Base-by-base conservation (phyloP, 2,113 vertebrate species). In the Hiodon alosoides region DNA sequence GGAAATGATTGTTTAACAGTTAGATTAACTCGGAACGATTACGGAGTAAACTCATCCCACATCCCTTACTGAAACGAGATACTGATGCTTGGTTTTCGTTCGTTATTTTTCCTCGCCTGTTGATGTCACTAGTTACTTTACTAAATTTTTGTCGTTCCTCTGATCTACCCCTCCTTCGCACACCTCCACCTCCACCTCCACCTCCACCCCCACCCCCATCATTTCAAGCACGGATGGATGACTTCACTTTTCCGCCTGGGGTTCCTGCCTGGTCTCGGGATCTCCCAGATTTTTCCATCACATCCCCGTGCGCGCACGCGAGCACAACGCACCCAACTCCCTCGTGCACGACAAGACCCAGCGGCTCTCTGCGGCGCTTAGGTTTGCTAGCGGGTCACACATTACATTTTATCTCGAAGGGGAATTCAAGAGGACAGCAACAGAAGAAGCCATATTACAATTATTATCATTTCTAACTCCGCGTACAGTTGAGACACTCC, bases 261-360 rank as follows among this genome's bases (percentile, higher is more conserved):
- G 93, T 96, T 92, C 92, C 94, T 93, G 94, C 93, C 94, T 97
- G 94, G 93, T 94, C 91, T 88, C 91, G 93, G 93, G 94, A 92
- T 92, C 89, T 89, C 93, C 93, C 94, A 87, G 54, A 87, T 89
- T 87, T 85, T 89, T 90, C 93, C 91, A 84, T 72, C 90, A 93
- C 87, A 92, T 88, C 86, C 83, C 85, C 85, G 76, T 83, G 80
- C 86, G 76, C 83, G 75, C 78, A 86, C 74, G 80, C 76, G 85
- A 83, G 72, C 84, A 80, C 83, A 86, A 7, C 86, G 78, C 85
- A 78, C 77, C 70, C 62, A 11, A 61, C 53, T 67, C 72, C 46
- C 61, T 51, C 60, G 66, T 77, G 83, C 75, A 78, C 54, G 48
- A 46, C 64, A 16, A 31, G 14, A 80, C 71, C 79, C 81, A 82